A percentile compares a stretch with the other conserved stretches of the same genome.
phyloP scores from a whole-genome alignment of 2,888 invertebrate genomes.

The Gerris lacustris region DNA sequence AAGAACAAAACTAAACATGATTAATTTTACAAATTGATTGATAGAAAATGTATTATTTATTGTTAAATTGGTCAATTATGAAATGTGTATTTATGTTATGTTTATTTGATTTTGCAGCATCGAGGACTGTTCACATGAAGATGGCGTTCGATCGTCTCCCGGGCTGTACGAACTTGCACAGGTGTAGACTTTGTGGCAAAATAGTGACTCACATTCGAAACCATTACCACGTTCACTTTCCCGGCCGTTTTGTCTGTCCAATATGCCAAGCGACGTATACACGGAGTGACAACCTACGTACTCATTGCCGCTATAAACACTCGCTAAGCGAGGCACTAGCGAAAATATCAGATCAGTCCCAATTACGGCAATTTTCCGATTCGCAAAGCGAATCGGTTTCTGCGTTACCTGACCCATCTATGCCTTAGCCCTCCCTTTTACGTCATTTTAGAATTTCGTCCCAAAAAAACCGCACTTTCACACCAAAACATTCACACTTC shows the following conservation, averaged over 20 bases:
- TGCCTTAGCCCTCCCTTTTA: background rate
- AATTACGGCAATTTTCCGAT: background rate
- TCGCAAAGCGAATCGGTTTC: background rate
- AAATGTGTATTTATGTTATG: background rate
- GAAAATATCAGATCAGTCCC: slow-evolving; percentile 16
- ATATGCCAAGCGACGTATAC: slow-evolving; percentile 83
- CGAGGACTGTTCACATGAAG: slow-evolving; percentile 91
- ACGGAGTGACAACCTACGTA: slow-evolving; percentile 82
- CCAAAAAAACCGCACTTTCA: background rate
- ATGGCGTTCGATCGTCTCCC: slow-evolving; percentile 86
- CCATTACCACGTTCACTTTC: slow-evolving; percentile 89
- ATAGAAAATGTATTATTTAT: no score
- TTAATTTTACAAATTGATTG: no score
- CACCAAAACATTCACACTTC: background rate
- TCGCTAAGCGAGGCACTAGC: slow-evolving; percentile 59
- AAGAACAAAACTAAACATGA: no score
- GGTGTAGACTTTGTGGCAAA: slow-evolving; percentile 88
- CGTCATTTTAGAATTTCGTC: background rate
- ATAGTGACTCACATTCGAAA: slow-evolving; percentile 88
- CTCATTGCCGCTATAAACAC: slow-evolving; percentile 87
- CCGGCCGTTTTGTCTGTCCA: slow-evolving; percentile 82
- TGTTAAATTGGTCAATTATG: no score
- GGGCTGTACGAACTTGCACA: slow-evolving; percentile 76
- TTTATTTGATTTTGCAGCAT: slow-evolving; percentile 49
- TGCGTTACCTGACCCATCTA: background rate